Conservation (phyloP, 2,797 vertebrate species). For the Tragopan temminckii region DNA sequence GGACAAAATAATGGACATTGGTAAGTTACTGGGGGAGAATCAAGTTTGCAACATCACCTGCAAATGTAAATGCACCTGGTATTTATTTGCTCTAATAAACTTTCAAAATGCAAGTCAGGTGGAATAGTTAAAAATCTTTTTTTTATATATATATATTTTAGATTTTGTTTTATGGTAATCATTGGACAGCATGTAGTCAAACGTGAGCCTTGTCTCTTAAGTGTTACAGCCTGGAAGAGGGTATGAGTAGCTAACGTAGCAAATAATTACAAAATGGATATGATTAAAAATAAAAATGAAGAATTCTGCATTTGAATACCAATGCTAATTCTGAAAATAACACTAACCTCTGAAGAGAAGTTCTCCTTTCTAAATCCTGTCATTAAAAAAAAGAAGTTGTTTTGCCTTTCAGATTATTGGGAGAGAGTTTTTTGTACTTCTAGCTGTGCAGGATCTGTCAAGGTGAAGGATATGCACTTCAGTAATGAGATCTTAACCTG, state of each 20-base stretch:
- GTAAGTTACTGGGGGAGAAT: not conserved
- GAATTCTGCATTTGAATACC: not conserved
- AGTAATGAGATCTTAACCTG: constrained; percentile 69
- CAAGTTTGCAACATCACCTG: not conserved
- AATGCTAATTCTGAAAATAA: not conserved
- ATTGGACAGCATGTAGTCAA: not conserved
- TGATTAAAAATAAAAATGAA: not conserved
- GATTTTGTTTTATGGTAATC: not conserved
- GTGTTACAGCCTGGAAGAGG: not conserved
- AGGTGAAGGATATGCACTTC: constrained; percentile 56
- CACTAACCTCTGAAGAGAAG: not conserved
- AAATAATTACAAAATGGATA: not conserved
- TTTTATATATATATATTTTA: not conserved
- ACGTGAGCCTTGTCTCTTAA: not conserved
- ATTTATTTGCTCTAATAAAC: not conserved
- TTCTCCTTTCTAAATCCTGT: not conserved
- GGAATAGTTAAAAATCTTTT: not conserved
- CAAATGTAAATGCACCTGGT: not conserved
- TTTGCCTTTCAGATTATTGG: constrained; percentile 34
- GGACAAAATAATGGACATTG: not conserved
- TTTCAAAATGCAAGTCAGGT: not conserved
- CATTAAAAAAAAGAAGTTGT: not conserved
- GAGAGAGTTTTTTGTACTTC: not conserved
- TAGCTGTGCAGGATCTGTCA: constrained; percentile 53
- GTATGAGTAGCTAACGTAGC: not conserved